phyloP scores from a whole-genome alignment of 1,140 invertebrate species.

The Cecropterus lyciades region DNA sequence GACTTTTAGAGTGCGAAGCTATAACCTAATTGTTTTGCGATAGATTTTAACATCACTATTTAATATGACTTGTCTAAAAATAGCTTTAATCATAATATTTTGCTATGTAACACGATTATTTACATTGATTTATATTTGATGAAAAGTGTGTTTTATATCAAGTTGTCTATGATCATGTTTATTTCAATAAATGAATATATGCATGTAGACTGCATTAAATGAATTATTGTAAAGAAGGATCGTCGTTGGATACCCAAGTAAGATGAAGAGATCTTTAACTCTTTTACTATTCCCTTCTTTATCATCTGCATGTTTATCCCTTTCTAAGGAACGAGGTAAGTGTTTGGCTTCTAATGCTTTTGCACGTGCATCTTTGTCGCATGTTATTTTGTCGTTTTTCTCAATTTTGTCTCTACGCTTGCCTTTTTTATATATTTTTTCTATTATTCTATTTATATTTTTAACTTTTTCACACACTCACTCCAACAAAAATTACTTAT shows the following conservation, averaged over 20 bases:
- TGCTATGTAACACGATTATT: constrained; percentile 66
- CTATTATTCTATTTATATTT: constrained; percentile 73
- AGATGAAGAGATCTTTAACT: constrained; percentile 67
- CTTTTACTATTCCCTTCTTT: constrained; percentile 58
- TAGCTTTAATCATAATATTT: constrained; percentile 76
- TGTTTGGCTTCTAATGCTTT: constrained; percentile 61
- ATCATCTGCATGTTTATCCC: constrained; percentile 61
- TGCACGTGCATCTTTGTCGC: constrained; percentile 72
- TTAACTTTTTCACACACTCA: constrained; percentile 60
- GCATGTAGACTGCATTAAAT: constrained; percentile 62
- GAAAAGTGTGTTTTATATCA: constrained; percentile 45
- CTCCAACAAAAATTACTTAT: constrained; percentile 53
- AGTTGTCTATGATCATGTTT: constrained; percentile 44
- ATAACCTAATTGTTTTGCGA: constrained; percentile 77
- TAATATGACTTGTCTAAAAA: constrained; percentile 60
- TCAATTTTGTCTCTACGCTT: constrained; percentile 64
- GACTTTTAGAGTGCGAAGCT: constrained; percentile 75
- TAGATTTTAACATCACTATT: constrained; percentile 74
- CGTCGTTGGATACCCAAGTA: constrained; percentile 81
- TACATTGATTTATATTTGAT: constrained; percentile 60
- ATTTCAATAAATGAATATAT: constrained; percentile 47
- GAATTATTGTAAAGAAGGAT: constrained; percentile 71
- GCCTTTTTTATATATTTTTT: constrained; percentile 58
- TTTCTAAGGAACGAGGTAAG: constrained; percentile 60
- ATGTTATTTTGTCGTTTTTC: constrained; percentile 63